These are phyloP conservation scores for Rhynchophorus ferrugineus DNA, from an alignment of 1,140 invertebrate genomes.

Conservation along the genomic window DNA sequence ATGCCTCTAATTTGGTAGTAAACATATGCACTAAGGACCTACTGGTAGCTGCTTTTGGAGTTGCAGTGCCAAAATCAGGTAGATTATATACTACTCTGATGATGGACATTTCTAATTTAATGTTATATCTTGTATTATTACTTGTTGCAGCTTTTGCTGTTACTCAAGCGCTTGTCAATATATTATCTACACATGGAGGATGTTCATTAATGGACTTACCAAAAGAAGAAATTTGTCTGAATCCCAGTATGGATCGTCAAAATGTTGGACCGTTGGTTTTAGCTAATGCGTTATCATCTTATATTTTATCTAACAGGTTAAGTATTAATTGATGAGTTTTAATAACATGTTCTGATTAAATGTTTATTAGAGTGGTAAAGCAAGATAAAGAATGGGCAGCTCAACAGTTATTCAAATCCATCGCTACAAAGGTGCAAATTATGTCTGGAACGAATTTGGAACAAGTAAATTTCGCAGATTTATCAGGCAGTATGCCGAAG, in stretches of 20 bases:
- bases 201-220: conserved; percentile 39
- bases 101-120: too few relatives aligned
- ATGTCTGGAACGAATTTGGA: conserved; percentile 31
- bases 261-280: conserved; percentile 44
- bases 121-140: too few relatives aligned
- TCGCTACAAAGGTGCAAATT: conserved; percentile 35
- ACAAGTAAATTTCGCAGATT: conserved; percentile 43
- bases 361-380: conserved; percentile 9
- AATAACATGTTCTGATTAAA: neutral
- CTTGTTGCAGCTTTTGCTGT: conserved; percentile 48
- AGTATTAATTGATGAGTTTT: conserved; percentile 29
- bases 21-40: conserved; percentile 57
- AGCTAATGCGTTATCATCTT: conserved; percentile 57
- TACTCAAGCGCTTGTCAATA: conserved; percentile 53
- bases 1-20: conserved; percentile 50
- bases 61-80: conserved; percentile 26
- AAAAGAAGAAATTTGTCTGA: conserved; percentile 35
- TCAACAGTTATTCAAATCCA: conserved; percentile 46
- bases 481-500: conserved; percentile 42
- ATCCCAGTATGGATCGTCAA: conserved; percentile 24
- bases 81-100: too few relatives aligned
- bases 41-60: conserved; percentile 37
- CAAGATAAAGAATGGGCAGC: conserved; percentile 54
- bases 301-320: conserved; percentile 47
- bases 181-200: conserved; percentile 45